Evolutionary conservation across 2,797 vertebrate species (phyloP).

Genomic region (Cossypha polioptera): DNA sequence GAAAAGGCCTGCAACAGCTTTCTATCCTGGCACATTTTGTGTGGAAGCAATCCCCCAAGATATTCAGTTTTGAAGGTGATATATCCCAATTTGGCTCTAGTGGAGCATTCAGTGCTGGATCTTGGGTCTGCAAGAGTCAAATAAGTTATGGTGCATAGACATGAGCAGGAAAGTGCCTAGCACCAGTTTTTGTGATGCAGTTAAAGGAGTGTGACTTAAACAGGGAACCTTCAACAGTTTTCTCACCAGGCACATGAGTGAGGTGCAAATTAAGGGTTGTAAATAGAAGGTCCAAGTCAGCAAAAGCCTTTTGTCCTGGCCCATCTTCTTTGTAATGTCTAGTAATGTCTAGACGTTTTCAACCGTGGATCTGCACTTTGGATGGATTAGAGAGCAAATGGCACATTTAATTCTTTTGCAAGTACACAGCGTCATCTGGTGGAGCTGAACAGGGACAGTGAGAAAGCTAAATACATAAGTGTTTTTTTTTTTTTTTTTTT

Average conservation of each 20-base stretch:
- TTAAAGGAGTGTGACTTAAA: background rate
- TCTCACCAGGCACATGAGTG: background rate
- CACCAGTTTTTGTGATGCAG: background rate
- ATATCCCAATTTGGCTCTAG: background rate
- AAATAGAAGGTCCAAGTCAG: background rate
- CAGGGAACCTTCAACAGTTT: background rate
- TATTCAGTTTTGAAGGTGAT: background rate
- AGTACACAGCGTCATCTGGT: background rate
- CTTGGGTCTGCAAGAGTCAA: background rate
- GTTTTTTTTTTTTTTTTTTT: background rate
- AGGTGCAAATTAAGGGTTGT: background rate
- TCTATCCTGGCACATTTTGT: background rate
- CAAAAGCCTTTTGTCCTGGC: background rate
- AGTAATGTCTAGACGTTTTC: background rate
- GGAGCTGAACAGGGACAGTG: background rate
- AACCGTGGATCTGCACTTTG: background rate
- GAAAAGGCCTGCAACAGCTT: background rate
- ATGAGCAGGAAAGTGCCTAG: background rate
- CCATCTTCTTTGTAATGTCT: background rate
- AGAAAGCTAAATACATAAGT: rapidly evolving
- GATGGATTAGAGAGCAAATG: background rate
- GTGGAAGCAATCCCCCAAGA: background rate
- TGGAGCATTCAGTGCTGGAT: background rate
- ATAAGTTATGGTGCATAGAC: rapidly evolving
- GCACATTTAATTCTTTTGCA: background rate